phyloP scores from a whole-genome alignment of 1,140 invertebrate species.

The Muscidifurax raptorellus region DNA sequence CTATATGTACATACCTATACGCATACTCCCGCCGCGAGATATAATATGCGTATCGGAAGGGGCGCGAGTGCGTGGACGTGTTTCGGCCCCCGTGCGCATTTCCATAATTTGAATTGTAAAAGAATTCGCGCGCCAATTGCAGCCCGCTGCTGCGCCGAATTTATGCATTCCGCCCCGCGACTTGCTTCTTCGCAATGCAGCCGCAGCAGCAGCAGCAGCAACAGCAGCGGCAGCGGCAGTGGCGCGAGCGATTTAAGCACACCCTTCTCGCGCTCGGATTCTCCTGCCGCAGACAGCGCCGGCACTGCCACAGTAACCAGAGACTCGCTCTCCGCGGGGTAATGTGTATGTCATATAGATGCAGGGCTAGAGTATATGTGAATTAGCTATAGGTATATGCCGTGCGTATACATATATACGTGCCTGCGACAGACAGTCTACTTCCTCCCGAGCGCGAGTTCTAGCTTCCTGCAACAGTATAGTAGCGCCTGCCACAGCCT shows the following conservation, averaged over 20 bases:
- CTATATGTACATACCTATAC: too few relatives aligned
- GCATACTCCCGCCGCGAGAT: too few relatives aligned
- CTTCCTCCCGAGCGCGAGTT: conserved; percentile 12
- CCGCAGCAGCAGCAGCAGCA: too few relatives aligned
- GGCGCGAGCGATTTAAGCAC: conserved; percentile 37
- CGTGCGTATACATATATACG: background rate
- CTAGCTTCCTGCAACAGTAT: background rate
- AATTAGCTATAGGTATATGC: background rate
- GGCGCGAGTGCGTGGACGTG: background rate
- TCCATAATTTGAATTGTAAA: conserved; percentile 53
- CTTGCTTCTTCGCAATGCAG: conserved; percentile 17
- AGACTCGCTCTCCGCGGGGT: background rate
- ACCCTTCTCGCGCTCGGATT: background rate
- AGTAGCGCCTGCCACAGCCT: background rate
- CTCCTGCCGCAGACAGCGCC: conserved; percentile 29
- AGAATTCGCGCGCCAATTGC: conserved; percentile 51
- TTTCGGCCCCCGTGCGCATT: background rate
- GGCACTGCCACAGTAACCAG: conserved; percentile 26
- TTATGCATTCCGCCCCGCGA: conserved; percentile 42
- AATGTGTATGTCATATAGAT: conserved; percentile 5
- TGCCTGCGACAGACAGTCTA: conserved; percentile 38
- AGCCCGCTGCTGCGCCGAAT: background rate
- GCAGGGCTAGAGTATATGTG: background rate
- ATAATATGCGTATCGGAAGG: background rate
- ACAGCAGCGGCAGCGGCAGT: background rate